Evolutionary conservation across 2,797 vertebrate genomes (phyloP).

Genomic region (Eleutherodactylus coqui): DNA sequence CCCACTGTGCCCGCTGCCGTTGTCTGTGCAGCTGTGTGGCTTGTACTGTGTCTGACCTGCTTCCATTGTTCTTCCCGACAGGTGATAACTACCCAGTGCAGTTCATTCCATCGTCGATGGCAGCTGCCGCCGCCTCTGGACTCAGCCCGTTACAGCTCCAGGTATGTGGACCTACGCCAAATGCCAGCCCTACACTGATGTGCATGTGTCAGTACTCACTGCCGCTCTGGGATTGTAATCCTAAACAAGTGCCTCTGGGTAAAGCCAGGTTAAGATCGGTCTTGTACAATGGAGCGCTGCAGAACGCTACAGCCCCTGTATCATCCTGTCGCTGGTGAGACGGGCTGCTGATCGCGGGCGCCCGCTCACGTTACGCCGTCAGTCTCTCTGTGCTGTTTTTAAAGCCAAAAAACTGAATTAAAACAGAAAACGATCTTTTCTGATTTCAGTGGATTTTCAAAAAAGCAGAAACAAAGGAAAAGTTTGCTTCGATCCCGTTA

Average conservation of each 20-base stretch:
- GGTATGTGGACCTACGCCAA: constrained; percentile 97
- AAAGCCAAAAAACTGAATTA: no score
- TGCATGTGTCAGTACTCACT: background rate
- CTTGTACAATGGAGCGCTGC: background rate
- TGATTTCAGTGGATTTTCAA: no score
- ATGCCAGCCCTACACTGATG: no score
- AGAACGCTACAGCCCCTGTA: no score
- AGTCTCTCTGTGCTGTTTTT: no score
- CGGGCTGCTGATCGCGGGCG: no score
- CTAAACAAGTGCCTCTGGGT: background rate
- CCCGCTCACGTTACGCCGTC: no score
- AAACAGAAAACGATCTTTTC: no score
- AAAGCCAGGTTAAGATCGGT: background rate
- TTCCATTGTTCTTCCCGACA: constrained; percentile 92
- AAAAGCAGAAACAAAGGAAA: no score
- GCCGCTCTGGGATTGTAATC: background rate
- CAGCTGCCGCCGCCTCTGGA: constrained; percentile 97
- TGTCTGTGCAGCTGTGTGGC: constrained; percentile 97
- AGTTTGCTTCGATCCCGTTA: no score
- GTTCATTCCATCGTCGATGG: constrained; percentile 99
- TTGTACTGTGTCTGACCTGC: constrained; percentile 95
- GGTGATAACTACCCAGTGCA: constrained; percentile 99
- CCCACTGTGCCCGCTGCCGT: no score
- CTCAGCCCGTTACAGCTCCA: constrained; percentile 98
- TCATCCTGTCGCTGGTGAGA: no score